Conservation (phyloP, 2,888 invertebrate genomes). For the Limenitis camilla region DNA sequence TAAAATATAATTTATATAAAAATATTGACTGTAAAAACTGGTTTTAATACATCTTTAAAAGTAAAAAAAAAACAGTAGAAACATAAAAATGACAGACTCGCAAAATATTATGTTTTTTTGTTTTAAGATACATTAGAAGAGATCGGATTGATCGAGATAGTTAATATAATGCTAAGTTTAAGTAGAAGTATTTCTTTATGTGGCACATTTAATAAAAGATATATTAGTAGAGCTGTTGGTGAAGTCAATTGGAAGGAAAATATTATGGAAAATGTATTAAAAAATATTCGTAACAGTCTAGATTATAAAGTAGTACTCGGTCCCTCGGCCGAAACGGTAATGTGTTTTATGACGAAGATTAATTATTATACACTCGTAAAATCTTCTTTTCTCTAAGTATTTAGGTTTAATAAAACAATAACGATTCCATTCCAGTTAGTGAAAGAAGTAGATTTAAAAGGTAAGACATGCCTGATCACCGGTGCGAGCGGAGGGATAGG, state of each 20-base stretch:
- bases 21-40: too few relatives aligned
- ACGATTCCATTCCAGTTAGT: slow-evolving; percentile 68
- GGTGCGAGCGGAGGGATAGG: slow-evolving; percentile 98
- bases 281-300: slow-evolving; percentile 19
- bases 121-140: neutral
- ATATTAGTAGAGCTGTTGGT: slow-evolving; percentile 14
- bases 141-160: neutral
- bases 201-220: neutral
- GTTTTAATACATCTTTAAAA: too few relatives aligned
- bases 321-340: slow-evolving; percentile 44
- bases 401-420: neutral
- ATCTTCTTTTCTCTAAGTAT: neutral
- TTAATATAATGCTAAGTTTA: neutral
- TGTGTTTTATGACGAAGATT: neutral
- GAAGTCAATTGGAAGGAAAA: slow-evolving; percentile 12
- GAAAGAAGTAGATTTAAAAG: slow-evolving; percentile 86
- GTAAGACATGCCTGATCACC: slow-evolving; percentile 88
- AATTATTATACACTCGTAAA: too few relatives aligned
- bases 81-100: too few relatives aligned
- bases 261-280: slow-evolving; percentile 1
- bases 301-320: slow-evolving; percentile 35
- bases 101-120: neutral
- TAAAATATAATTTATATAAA: too few relatives aligned
- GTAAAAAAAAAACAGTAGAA: too few relatives aligned
- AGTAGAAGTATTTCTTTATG: neutral